Evolutionary conservation across 1,140 invertebrate genomes (phyloP), one percentile per base, ranked within the genome.

Genomic region (Drosophila varians): DNA sequence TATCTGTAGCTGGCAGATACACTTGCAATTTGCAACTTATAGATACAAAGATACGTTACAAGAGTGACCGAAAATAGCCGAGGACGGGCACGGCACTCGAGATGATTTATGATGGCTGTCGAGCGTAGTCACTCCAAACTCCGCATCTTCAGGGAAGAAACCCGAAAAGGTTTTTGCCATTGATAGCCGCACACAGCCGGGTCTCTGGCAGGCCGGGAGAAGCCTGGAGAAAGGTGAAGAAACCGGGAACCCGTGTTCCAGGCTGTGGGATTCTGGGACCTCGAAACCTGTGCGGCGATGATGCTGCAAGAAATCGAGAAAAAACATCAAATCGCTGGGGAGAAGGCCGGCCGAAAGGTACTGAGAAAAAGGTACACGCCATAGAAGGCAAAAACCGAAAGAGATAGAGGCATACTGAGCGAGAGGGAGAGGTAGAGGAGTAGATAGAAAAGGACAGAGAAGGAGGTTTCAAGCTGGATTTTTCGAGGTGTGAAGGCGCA

Each of bases 101-200:
- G 77, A 86, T 86, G 80, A 86, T 86, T 86, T 86, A 86, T 87
- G 82, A 86, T 86, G 80, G 80, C 76, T 79, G 75, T 54, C 34
- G 11, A 12, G 34, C 23, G 7, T 25, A 25, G 23, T 25, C 23
- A 25, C 23, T 25, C 23, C 23, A 25, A 25, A 25, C 23, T 25
- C 23, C n/a, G n/a, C n/a, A n/a, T n/a, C n/a, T n/a, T n/a, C n/a
- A n/a, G n/a, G n/a, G 23, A 25, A 25, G 7, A 14, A 18, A 77
- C 68, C 76, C 69, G 56, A 65, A 77, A 72, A 70, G 77, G 71
- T 65, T 66, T n/a, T 75, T 66, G 77, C 77, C 77, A 80, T 80
- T 79, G 77, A 79, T 79, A 79, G 65, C 71, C n/a, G n/a, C n/a
- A n/a, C n/a, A n/a, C 28, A 52, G 12, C 16, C 38, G n/a, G 28